Base-by-base conservation (phyloP, 2,113 vertebrate species). In the Azemiops feae region DNA sequence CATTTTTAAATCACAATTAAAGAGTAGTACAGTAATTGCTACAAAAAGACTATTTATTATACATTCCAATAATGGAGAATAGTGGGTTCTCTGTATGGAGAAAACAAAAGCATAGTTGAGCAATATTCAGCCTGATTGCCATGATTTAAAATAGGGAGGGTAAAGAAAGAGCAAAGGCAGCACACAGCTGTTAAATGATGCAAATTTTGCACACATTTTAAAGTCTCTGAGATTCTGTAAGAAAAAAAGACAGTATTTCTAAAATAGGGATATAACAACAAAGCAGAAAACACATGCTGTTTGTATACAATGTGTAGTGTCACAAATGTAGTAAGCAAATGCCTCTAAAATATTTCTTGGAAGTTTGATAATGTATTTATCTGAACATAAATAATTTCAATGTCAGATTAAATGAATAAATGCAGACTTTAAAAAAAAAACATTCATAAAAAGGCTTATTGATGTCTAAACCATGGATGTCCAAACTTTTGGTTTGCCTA, bases 241-340 rank as follows among this genome's bases (percentile, higher is more conserved):
- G 50, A 91, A 58, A 92, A 55, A 92, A 92, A 30, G 89, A 57
- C 3, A 47, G 2, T 74, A 20, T 91, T 92, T 90, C 87, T 47
- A 34, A 57, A 92, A 86, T 89, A 93, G 87, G 23, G 94, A 47
- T 93, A n/a, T 92, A 92, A 52, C 92, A 90, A 92, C 85, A 94
- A 74, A 53, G 20, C 39, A 93, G 89, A 89, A 86, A 58, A 30
- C 58, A 10, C 30, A 93, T 93, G 47, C 8, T 50, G 27, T 90
- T 58, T 64, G 52, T 92, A 92, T 87, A 92, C 91, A 96, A 95
- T 0, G 0, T 50, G 91, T 92, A 94, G 30, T 85, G 93, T 74
- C 93, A 94, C 90, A 95, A 94, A 96, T 60, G 92, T 89, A 95
- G 85, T 11, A 93, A 94, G 30, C 27, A 22, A 92, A 91, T 96